Base-by-base conservation (phyloP, 2,888 invertebrate species). In the Heliconius aoede region DNA sequence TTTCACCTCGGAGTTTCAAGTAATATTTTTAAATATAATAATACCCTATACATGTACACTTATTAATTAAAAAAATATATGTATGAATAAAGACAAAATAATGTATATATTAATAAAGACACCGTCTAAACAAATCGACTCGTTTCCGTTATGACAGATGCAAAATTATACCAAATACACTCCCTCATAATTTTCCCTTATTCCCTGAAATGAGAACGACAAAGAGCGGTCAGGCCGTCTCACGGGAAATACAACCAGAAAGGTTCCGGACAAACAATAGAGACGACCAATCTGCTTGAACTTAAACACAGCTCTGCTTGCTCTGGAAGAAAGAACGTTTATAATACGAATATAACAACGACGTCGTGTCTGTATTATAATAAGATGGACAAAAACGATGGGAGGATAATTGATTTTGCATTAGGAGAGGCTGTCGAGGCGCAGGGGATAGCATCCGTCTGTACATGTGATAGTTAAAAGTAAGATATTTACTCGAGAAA, bases 241-340 rank as follows among this genome's bases (percentile, higher is more conserved):
- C 92, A 77, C 79, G 93, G 92, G 93, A 93, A 93, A 93, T 93
- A 90, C 92, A 84, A 85, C 87, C 88, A 89, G 91, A 92, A 91
- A 92, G 91, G 90, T 90, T 89, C 86, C 84, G 83, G 85, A 86
- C 89, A 90, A 92, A 91, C 91, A 91, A 90, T 88, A 85, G 84
- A 85, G 86, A 83, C 79, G 78, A 78, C 79, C 82, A 81, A 82
- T 80, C 85, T 88, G 85, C 87, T 89, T 88, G 86, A 86, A 86
- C 86, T 85, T 76, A 76, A 79, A 77, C 68, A 69, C 24, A 69
- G 68, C 68, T 69, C 30, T 69, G 68, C 30, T 69, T 69, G 75
- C 73, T 79, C 24, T 26, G 46, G 30, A 68, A 68, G 60, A 30
- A 68, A 60, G 5, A 24, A 28, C 26, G 28, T 61, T 28, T 68